Base-by-base conservation (phyloP, 2,888 invertebrate genomes). In the Eristalis arbustorum region DNA sequence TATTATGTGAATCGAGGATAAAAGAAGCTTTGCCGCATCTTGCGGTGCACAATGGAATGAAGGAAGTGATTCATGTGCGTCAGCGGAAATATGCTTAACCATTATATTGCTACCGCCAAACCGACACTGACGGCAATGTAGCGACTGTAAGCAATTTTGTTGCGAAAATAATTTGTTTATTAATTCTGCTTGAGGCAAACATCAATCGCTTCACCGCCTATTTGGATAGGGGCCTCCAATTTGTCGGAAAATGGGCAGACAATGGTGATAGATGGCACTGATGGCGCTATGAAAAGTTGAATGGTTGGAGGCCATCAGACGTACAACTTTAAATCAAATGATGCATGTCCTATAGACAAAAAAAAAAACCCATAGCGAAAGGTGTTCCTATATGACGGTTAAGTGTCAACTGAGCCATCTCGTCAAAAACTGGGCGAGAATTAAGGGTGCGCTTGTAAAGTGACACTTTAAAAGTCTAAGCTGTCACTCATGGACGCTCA, bases 21-120 rank as follows among this genome's bases (percentile, higher is more conserved):
- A 85, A 81, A 85, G 85, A 85, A 85, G 81, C 85, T 85, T 85
- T 77, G 81, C 73, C 73, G 85, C 76, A 56, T 56, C 23, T 82
- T 34, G 40, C 56, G 71, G 56, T 42, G 56, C 25, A 81, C 73
- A 85, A 81, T 81, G n/a, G 40, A n/a, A 49, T 49, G 76, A 73
- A 62, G 74, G 84, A 84, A 79, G 79, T 79, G 74, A 78, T 49
- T 71, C 37, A 73, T 66, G 37, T 25, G 56, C 56, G 57, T 37
- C 59, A 28, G 72, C 82, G 78, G 64, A 83, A 69, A 64, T 76
- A 63, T 42, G 14, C 64, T 66, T 56, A 37, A 11, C 31, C 31
- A 31, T 31, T 31, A 37, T 42, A 3, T 49, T 8, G 49, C 18
- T 6, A 2, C 8, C 8, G 49, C 6, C 34, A 42, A 4, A 13